Evolutionary conservation across 2,888 invertebrate species (phyloP), one percentile per base, ranked within the genome.

Genomic region (Torymus texanus): DNA sequence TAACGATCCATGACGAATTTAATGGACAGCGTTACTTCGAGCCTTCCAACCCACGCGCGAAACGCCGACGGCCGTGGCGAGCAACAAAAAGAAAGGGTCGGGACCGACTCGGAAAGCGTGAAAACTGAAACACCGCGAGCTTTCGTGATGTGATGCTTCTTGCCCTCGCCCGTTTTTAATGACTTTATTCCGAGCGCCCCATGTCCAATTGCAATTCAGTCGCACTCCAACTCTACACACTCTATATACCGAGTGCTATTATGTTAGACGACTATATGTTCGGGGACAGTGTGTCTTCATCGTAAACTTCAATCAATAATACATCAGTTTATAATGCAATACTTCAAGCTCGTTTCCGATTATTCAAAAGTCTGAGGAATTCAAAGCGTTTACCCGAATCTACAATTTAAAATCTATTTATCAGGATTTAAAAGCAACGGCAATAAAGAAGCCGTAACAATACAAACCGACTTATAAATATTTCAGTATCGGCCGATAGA

Each of bases 1-100:
- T 84, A 85, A 85, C 85, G 85, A 85, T 83, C 85, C 85, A n/a
- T 85, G 84, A 84, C 85, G 80, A 85, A 85, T 85, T 78, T 83
- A 81, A 75, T 81, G 85, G 84, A 84, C 84, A 78, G 77, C 62
- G 63, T 63, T 18, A 18, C 59, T 51, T 11, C 63, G 10, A 62
- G 73, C 59, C 62, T 65, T 68, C 16, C 55, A 73, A 55, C 63
- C 50, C 74, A 50, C 65, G 66, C 74, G 74, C 65, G 63, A 41
- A 59, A 50, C 66, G 58, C 21, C 71, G 21, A 51, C 56, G 56
- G 14, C 51, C 12, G 8, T 41, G 13, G 55, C 61, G 50, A 21
- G 24, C 11, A 72, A 50, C 65, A 10, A 65, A 51, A 55, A 29
- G 24, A 13, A 59, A 41, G 55, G 41, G 41, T 41, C 41, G 41